A percentile compares a stretch with the other conserved stretches of the same genome.
Conservation (phyloP, 2,797 vertebrate genomes). For the Forpus xanthops region DNA sequence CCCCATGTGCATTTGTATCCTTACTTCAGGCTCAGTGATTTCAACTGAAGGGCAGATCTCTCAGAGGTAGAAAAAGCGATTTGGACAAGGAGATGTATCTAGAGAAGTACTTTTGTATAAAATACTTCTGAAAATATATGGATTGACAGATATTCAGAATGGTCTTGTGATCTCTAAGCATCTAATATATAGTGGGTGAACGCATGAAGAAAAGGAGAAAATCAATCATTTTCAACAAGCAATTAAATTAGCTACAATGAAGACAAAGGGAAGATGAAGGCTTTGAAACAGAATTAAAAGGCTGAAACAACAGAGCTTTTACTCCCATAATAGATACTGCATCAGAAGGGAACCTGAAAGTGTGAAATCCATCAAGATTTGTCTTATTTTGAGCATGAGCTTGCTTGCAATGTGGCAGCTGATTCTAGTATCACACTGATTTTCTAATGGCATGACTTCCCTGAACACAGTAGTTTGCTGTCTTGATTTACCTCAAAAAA, state of each 20-base stretch:
- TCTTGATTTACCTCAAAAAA: neutral
- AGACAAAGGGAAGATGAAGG: neutral
- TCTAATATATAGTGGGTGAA: neutral
- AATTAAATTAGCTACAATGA: neutral
- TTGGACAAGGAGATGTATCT: neutral
- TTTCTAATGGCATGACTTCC: neutral
- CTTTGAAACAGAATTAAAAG: neutral
- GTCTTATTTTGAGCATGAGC: neutral
- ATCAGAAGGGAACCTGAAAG: neutral
- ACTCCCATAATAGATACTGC: neutral
- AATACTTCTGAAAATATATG: neutral
- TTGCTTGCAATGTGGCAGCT: neutral
- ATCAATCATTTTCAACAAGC: neutral
- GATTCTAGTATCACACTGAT: neutral
- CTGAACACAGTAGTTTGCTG: neutral
- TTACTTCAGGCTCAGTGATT: neutral
- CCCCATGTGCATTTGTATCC: neutral
- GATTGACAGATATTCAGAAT: neutral
- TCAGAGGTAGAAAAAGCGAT: neutral
- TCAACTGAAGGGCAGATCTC: neutral
- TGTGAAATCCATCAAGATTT: neutral
- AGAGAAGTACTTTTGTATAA: neutral
- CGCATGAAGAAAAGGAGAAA: neutral
- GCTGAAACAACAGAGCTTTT: neutral
- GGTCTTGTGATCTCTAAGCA: neutral